Percentiles rank a stretch among this genome's conserved stretches.
Conservation (phyloP, 2,888 invertebrate species). For the Eremobia ochroleuca region DNA sequence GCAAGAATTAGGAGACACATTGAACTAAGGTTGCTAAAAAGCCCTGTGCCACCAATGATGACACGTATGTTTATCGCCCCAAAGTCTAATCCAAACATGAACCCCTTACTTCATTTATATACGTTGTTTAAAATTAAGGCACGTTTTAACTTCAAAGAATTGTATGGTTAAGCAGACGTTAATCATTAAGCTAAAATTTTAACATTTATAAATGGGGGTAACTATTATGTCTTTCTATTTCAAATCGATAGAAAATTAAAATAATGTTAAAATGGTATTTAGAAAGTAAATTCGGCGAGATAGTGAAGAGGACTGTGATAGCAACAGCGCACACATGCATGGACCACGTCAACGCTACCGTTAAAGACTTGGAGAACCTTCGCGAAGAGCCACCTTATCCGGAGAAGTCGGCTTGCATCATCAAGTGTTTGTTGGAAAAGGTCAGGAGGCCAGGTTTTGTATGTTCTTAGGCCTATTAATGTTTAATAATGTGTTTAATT, state of each 20-base stretch:
- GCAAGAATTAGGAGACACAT: too few species aligned
- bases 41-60: background rate
- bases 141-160: background rate
- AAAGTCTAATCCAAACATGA: background rate
- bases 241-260: background rate
- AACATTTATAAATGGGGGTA: background rate
- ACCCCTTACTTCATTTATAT: background rate
- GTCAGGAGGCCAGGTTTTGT: constrained; percentile 78
- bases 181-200: background rate
- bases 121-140: background rate
- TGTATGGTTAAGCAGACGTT: background rate
- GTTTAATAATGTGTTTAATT: background rate
- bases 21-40: background rate
- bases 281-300: constrained; percentile 80
- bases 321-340: constrained; percentile 84
- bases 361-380: constrained; percentile 82
- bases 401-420: constrained; percentile 86
- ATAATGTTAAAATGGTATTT: constrained; percentile 7
- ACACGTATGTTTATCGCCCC: background rate
- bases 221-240: background rate
- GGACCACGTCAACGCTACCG: constrained; percentile 83
- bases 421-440: constrained; percentile 87
- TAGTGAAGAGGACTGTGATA: constrained; percentile 79
- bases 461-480: background rate
- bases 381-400: constrained; percentile 87